Evolutionary conservation across 2,113 vertebrate species (phyloP).

Genomic region (Mesocricetus auratus): DNA sequence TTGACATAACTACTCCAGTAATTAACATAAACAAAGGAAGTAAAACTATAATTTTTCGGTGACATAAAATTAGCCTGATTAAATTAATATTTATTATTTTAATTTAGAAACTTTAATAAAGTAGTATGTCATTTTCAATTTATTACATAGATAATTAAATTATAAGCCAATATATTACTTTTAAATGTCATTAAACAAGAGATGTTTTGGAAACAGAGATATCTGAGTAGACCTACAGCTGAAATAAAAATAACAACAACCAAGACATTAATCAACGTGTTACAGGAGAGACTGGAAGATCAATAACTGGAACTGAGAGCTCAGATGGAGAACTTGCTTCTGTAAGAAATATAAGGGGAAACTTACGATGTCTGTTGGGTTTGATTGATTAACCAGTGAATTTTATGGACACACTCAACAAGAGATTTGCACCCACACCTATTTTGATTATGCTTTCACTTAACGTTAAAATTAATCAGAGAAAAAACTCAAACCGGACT

Average conservation of each 20-base stretch:
- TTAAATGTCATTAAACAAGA: not conserved
- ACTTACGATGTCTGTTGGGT: not conserved
- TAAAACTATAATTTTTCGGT: not conserved
- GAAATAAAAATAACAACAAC: slow-evolving; percentile 2
- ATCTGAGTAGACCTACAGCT: not conserved
- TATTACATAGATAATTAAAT: not conserved
- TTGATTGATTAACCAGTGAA: not conserved
- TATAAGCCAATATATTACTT: slow-evolving; percentile 12
- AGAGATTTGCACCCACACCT: not conserved
- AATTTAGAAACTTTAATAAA: not conserved
- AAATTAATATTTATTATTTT: not conserved
- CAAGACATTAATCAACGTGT: not conserved
- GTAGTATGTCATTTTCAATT: not conserved
- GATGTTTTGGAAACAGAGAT: not conserved
- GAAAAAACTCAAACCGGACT: not conserved
- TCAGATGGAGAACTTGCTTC: not conserved
- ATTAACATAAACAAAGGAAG: not conserved
- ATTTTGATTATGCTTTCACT: not conserved
- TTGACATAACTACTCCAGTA: not conserved
- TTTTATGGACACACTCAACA: not conserved
- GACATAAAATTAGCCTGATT: not conserved
- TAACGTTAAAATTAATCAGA: not conserved
- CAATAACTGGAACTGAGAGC: not conserved
- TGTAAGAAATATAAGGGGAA: slow-evolving; percentile 25
- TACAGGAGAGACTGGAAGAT: not conserved